Percentiles rank a stretch among this genome's conserved stretches.
phyloP scores from a whole-genome alignment of 1,140 invertebrate species.

The Polypedilum pembai region DNA sequence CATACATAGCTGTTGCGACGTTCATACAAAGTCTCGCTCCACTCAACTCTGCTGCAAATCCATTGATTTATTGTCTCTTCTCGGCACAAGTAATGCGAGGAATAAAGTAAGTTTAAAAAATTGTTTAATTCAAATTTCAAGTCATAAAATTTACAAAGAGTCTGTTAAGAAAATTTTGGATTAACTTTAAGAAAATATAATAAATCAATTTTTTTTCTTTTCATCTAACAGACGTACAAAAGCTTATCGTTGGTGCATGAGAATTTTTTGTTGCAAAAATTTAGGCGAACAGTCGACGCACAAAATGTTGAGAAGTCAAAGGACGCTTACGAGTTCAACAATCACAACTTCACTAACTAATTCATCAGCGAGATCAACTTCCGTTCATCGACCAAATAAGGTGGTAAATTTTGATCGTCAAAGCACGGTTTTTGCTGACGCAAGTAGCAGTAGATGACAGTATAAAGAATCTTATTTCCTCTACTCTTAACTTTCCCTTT shows the following conservation, averaged over 20 bases:
- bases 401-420: constrained; percentile 5
- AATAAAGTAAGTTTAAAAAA: constrained; percentile 57
- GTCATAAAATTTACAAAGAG: not conserved
- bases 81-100: constrained; percentile 80
- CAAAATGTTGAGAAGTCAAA: constrained; percentile 7
- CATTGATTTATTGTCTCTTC: constrained; percentile 91
- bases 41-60: constrained; percentile 89
- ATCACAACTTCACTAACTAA: not conserved
- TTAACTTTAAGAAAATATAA: not conserved
- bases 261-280: not conserved
- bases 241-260: not conserved
- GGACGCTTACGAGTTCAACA: not conserved
- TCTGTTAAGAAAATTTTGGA: not conserved
- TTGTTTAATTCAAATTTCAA: not conserved
- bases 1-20: constrained; percentile 74
- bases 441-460: not conserved
- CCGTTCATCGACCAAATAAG: not conserved
- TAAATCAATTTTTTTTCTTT: not conserved
- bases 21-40: constrained; percentile 90
- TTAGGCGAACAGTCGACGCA: not conserved
- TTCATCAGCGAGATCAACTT: not conserved
- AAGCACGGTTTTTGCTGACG: not conserved
- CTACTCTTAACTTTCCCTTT: not conserved
- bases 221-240: not conserved
- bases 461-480: not conserved